These are phyloP conservation scores for Mesocricetus auratus DNA, from an alignment of 2,113 vertebrate species.

Conservation along the genomic window DNA sequence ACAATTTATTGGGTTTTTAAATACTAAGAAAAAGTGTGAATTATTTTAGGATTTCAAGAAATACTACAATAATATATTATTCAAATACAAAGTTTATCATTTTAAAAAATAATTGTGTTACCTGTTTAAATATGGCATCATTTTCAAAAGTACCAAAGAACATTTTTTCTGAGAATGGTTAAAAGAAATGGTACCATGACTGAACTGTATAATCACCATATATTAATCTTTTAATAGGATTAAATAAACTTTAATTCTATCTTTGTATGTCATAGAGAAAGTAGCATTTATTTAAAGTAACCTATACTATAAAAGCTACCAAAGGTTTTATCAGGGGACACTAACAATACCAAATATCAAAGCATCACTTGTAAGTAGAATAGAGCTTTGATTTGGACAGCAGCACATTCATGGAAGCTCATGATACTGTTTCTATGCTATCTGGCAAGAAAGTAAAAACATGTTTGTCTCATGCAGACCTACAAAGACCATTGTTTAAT, in stretches of 20 bases:
- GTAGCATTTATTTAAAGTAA: neutral
- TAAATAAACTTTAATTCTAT: neutral
- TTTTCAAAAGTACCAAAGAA: neutral
- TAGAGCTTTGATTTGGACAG: neutral
- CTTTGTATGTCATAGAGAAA: neutral
- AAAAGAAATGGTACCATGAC: neutral
- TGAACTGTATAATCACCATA: neutral
- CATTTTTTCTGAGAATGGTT: neutral
- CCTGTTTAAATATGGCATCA: neutral
- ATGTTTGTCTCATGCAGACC: neutral
- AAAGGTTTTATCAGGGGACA: neutral
- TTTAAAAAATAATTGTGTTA: neutral
- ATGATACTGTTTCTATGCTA: neutral
- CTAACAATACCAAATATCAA: neutral
- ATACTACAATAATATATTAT: neutral
- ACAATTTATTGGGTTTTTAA: neutral
- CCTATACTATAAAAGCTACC: neutral
- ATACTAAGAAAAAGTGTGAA: neutral
- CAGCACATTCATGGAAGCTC: neutral
- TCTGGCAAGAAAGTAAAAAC: neutral
- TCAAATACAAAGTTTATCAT: neutral
- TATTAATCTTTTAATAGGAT: neutral
- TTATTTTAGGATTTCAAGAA: slow-evolving; percentile 2
- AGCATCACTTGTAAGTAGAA: slow-evolving; percentile 19
- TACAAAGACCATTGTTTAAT: neutral